Evolutionary conservation across 1,140 invertebrate species (phyloP), one percentile per base, ranked within the genome.

Genomic region (Epicauta chinensis): DNA sequence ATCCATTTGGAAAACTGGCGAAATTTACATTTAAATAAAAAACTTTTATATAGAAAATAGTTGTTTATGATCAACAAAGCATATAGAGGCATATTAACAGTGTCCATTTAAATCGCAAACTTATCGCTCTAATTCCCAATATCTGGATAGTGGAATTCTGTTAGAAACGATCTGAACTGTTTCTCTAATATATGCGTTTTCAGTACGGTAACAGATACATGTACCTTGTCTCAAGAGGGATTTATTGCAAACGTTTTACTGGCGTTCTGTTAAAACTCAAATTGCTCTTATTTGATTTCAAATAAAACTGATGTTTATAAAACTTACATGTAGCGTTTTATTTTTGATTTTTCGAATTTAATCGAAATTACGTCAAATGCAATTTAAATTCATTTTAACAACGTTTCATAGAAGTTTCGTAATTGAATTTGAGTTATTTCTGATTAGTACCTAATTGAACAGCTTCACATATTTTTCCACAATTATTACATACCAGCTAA

Each of bases 251-350:
- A 38, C 48, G 53, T 42, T 58, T 54, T 46, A 51, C 56, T 58
- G 56, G 56, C 56, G 51, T 58, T 58, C 51, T 58, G 56, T 58
- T 55, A 55, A 58, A 58, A 57, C 53, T 58, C 56, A 36, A 52
- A 55, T 30, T 55, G 56, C 34, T 58, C 37, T 32, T 58, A 46
- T 50, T 58, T 45, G 50, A 47, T 58, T 41, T 29, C 40, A 54
- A 58, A 51, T 50, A 58, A 56, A 58, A 45, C 56, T 50, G 40
- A 23, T 23, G 7, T 23, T 23, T 23, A 5, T 23, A 23, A 7
- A 23, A 23, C n/a, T n/a, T n/a, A n/a, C 23, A 23, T 5, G 4
- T 23, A 23, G 23, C 7, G 7, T 2, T 23, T 7, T 3, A 7
- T 23, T 23, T 23, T 23, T 23, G 23, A 23, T 23, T 7, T 23